These are phyloP conservation scores for Ciconia stormi DNA, from an alignment of 2,113 vertebrate species.

Conservation along the genomic window DNA sequence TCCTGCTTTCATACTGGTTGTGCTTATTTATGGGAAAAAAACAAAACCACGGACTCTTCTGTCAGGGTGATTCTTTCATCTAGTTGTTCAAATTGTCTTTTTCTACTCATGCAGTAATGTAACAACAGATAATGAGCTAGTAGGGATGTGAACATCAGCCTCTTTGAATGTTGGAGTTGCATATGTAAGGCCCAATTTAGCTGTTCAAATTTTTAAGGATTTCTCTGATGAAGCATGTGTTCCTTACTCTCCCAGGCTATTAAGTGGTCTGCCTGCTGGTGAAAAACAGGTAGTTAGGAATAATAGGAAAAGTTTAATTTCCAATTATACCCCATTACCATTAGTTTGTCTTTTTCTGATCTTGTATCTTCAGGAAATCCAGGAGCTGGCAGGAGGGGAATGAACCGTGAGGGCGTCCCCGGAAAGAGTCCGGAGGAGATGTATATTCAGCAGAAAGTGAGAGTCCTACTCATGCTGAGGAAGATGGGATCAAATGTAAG, in stretches of 20 bases:
- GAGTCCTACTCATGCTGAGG: slow-evolving; percentile 97
- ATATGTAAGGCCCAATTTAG: background rate
- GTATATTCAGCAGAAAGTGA: slow-evolving; percentile 98
- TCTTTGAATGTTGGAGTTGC: background rate
- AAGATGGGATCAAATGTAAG: slow-evolving; percentile 99
- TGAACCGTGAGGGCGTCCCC: slow-evolving; percentile 97
- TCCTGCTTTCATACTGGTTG: background rate
- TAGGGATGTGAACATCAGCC: background rate
- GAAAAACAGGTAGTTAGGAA: background rate
- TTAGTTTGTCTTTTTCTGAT: background rate
- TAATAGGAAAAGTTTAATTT: no score
- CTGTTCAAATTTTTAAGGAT: background rate
- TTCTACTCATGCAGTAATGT: background rate
- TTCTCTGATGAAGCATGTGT: background rate
- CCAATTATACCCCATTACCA: background rate
- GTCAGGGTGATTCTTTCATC: slow-evolving; percentile 25
- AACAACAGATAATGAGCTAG: background rate
- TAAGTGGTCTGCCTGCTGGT: background rate
- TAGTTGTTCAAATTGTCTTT: background rate
- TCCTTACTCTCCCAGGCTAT: background rate
- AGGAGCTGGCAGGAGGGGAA: slow-evolving; percentile 91
- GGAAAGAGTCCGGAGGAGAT: slow-evolving; percentile 99
- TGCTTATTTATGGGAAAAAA: background rate
- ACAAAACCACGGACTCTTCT: background rate
- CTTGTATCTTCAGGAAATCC: slow-evolving; percentile 67